phyloP scores from a whole-genome alignment of 2,113 vertebrate species.

The Oncorhynchus mykiss region DNA sequence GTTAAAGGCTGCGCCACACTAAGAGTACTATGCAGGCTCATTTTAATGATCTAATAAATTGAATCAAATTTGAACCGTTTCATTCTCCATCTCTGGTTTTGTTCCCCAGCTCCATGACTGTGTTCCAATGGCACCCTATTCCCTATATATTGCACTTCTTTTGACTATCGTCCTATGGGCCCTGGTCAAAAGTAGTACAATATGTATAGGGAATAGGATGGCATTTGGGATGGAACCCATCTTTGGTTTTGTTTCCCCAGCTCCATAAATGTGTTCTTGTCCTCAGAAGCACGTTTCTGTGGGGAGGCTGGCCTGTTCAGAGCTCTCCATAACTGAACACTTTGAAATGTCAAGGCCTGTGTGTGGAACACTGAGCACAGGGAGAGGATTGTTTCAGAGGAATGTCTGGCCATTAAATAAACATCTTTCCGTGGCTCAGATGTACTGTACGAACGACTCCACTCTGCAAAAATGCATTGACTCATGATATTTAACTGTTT shows the following conservation, averaged over 20 bases:
- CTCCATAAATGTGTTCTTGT: background rate
- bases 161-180: too few relatives aligned
- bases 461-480: background rate
- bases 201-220: too few relatives aligned
- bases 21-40: too few relatives aligned
- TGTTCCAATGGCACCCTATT: too few relatives aligned
- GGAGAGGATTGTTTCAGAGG: constrained; percentile 58
- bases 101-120: too few relatives aligned
- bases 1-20: too few relatives aligned
- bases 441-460: constrained; percentile 19
- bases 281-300: background rate
- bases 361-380: constrained; percentile 35
- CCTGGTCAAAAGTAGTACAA: too few relatives aligned
- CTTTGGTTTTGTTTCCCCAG: background rate
- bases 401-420: constrained; percentile 49
- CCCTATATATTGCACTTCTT: too few relatives aligned
- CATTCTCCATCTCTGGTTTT: too few relatives aligned
- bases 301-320: background rate
- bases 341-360: constrained; percentile 60
- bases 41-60: too few relatives aligned
- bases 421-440: constrained; percentile 35
- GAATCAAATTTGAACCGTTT: too few relatives aligned
- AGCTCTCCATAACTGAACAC: constrained; percentile 1
- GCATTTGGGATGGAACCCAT: too few relatives aligned
- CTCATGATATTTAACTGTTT: background rate